These are phyloP conservation scores for Tetheella fluctuosa DNA, from an alignment of 2,888 invertebrate genomes.

Conservation along the genomic window DNA sequence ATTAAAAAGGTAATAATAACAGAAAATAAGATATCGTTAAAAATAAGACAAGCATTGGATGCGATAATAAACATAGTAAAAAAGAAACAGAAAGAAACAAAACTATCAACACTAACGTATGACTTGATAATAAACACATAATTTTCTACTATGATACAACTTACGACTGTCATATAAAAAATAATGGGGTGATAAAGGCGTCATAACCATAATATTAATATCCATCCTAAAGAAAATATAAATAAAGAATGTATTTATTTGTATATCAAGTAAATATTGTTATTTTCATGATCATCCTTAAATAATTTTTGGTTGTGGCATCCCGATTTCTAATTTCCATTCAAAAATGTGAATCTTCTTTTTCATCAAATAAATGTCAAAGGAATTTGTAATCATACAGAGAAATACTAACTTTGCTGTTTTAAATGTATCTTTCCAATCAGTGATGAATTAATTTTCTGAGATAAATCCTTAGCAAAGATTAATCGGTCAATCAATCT, in stretches of 20 bases:
- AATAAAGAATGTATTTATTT: too few species aligned
- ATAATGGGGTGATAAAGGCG: neutral
- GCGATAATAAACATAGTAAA: constrained; percentile 19
- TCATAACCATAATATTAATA: neutral
- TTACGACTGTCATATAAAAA: too few species aligned
- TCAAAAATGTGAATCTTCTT: too few species aligned
- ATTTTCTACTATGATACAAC: neutral
- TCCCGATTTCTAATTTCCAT: too few species aligned
- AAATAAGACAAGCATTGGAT: neutral
- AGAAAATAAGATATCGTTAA: neutral
- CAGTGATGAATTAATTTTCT: constrained; percentile 34
- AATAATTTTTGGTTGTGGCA: too few species aligned
- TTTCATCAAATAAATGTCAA: too few species aligned
- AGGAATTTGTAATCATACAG: too few species aligned
- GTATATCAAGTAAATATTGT: too few species aligned
- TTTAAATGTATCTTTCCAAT: constrained; percentile 23
- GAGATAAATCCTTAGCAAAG: constrained; percentile 53
- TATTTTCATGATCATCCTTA: too few species aligned
- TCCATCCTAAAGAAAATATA: neutral
- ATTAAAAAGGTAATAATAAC: neutral
- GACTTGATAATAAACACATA: neutral
- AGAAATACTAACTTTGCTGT: neutral
- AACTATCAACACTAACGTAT: constrained; percentile 18
- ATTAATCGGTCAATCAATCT: constrained; percentile 81
- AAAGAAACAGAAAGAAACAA: constrained; percentile 16